Base-by-base conservation (phyloP, 2,113 vertebrate genomes). In the Echinops telfairi region DNA sequence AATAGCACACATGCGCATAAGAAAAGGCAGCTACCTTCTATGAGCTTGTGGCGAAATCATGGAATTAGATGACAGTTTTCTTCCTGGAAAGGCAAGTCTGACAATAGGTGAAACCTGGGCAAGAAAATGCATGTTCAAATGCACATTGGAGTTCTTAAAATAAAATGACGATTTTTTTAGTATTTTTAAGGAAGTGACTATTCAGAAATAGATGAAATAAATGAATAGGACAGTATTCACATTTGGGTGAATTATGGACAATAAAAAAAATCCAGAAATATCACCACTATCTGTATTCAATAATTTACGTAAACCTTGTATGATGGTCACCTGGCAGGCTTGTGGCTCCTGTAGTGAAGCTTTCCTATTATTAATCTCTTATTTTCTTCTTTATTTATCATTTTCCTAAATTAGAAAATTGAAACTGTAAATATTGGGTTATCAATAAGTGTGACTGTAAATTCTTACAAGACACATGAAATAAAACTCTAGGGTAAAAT, bases 381-480 rank as follows among this genome's bases (percentile, higher is more conserved):
- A 19, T 58, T 33, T 81, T 83, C 1, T 66, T 19, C 38, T 14
- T 36, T 73, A 81, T 53, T 92, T 84, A 38, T 81, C 47, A 7
- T 80, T 43, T 77, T 89, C 27, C 73, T 62, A 94, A 27, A 7
- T 53, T 38, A 83, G 29, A 62, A 73, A 92, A 76, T n/a, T 62
- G 23, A 53, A 70, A 79, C 76, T 23, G n/a, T 47, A 27, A 4
- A 16, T 93, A 6, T 27, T 64, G 3, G 12, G 29, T 58, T 94
- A 73, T 68, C 31, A 94, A 70, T 3, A n/a, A 43, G n/a, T 78
- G 14, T 80, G 29, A 36, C 2, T 83, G 8, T 89, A 90, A 53
- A 73, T 73, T 83, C 38, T 86, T 79, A 75, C 12, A 81, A 62
- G 43, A 66, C 1, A 60, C 7, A 64, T 43, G 57, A 93, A 66